phyloP scores from a whole-genome alignment of 2,888 invertebrate genomes.

The Candidula unifasciata region DNA sequence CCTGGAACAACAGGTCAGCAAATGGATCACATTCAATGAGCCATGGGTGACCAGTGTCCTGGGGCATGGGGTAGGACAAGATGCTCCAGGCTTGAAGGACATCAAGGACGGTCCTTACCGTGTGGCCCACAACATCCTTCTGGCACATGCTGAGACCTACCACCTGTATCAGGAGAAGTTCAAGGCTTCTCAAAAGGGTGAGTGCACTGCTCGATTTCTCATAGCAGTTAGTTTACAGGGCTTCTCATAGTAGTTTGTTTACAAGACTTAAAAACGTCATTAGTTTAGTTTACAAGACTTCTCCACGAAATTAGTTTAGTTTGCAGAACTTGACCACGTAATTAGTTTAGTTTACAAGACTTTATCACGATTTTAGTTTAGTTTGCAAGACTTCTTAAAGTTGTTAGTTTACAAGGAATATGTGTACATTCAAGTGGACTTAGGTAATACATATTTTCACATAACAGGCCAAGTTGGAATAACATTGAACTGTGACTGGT shows the following conservation, averaged over 20 bases:
- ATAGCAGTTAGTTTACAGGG: too few species aligned
- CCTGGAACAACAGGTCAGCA: slow-evolving; percentile 72
- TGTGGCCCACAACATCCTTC: slow-evolving; percentile 82
- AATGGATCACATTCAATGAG: slow-evolving; percentile 89
- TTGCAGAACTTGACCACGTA: too few species aligned
- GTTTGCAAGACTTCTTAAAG: too few species aligned
- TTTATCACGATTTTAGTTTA: too few species aligned
- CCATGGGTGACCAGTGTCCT: slow-evolving; percentile 79
- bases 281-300: too few species aligned
- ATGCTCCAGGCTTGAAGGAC: slow-evolving; percentile 59
- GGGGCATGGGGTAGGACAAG: slow-evolving; percentile 63
- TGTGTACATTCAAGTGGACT: too few species aligned
- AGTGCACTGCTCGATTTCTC: neutral
- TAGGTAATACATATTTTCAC: too few species aligned
- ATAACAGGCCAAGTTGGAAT: slow-evolving; percentile 67
- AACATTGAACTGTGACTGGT: slow-evolving; percentile 68
- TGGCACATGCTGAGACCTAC: slow-evolving; percentile 84
- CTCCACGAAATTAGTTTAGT: too few species aligned
- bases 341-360: too few species aligned
- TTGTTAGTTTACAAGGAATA: too few species aligned
- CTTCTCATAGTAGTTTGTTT: too few species aligned
- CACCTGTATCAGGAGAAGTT: slow-evolving; percentile 76
- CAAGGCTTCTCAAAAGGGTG: slow-evolving; percentile 60
- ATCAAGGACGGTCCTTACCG: slow-evolving; percentile 79
- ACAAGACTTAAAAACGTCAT: too few species aligned